Evolutionary conservation across 2,113 vertebrate genomes (phyloP).

Genomic region (Suncus etruscus): DNA sequence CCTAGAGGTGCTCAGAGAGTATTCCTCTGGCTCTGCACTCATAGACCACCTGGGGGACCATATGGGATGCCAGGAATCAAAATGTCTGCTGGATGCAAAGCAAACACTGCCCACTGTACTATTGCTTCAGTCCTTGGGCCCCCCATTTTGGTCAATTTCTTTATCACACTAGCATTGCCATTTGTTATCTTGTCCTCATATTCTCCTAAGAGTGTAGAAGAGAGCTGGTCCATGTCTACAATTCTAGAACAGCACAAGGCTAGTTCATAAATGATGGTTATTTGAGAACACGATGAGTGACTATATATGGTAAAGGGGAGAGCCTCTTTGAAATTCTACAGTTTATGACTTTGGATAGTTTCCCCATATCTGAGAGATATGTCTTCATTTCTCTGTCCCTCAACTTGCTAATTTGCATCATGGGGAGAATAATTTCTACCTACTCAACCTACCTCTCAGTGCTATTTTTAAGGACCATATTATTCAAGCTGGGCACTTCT

Average conservation of each 20-base stretch:
- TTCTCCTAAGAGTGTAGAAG: neutral
- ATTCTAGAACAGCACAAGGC: neutral
- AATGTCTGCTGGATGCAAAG: too few relatives aligned
- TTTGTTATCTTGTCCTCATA: neutral
- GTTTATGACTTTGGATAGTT: neutral
- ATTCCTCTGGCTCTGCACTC: too few relatives aligned
- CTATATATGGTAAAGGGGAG: neutral
- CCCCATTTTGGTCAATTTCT: neutral
- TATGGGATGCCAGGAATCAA: too few relatives aligned
- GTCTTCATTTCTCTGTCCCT: neutral
- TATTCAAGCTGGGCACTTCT: neutral
- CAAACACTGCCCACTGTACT: too few relatives aligned
- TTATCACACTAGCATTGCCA: neutral
- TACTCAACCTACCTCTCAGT: neutral
- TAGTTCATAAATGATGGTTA: slow-evolving; percentile 1
- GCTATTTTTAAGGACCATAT: neutral
- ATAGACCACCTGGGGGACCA: too few relatives aligned
- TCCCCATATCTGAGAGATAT: neutral
- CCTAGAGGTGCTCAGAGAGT: too few relatives aligned
- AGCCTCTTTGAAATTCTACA: neutral
- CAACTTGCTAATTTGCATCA: neutral
- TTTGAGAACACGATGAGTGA: neutral
- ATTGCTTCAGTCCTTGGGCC: too few relatives aligned
- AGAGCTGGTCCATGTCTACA: neutral
- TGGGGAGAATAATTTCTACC: neutral